A percentile compares a stretch with the other conserved stretches of the same genome.
Evolutionary conservation across 53 echinoderm and acorn worm species (phyloP).

Genomic region (Apostichopus leukothele): DNA sequence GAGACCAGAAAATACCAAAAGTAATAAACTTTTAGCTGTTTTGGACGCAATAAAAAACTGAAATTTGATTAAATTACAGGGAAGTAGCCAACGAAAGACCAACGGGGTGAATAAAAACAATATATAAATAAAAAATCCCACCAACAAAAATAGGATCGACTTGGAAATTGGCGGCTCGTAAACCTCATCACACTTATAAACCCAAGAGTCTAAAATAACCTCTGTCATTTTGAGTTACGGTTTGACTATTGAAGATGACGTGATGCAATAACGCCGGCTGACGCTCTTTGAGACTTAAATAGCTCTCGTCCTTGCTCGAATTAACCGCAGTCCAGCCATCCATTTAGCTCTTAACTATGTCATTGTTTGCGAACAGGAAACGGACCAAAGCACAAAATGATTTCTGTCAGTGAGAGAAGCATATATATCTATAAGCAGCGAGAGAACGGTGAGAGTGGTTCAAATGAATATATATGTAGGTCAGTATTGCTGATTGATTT

Average conservation of each 20-base stretch:
- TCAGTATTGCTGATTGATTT: not conserved
- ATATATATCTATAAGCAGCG: not conserved
- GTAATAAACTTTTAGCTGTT: not conserved
- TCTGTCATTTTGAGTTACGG: not conserved
- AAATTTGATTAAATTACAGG: too few species aligned
- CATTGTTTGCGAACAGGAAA: not conserved
- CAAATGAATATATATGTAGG: not conserved
- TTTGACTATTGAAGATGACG: not conserved
- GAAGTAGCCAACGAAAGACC: too few species aligned
- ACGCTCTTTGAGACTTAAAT: not conserved
- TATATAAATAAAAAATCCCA: too few species aligned
- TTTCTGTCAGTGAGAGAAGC: not conserved
- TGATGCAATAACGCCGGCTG: not conserved
- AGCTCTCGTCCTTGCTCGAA: not conserved
- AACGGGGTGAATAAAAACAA: too few species aligned
- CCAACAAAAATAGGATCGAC: too few species aligned
- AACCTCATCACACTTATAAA: not conserved
- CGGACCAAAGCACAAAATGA: constrained; percentile 21
- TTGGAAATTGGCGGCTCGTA: not conserved
- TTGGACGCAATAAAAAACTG: not conserved
- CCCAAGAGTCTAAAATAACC: not conserved
- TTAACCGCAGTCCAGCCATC: not conserved
- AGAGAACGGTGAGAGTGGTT: not conserved
- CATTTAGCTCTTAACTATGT: not conserved
- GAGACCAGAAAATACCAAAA: not conserved